Evolutionary conservation across 2,888 invertebrate genomes (phyloP).

Genomic region (Trisateles emortualis): DNA sequence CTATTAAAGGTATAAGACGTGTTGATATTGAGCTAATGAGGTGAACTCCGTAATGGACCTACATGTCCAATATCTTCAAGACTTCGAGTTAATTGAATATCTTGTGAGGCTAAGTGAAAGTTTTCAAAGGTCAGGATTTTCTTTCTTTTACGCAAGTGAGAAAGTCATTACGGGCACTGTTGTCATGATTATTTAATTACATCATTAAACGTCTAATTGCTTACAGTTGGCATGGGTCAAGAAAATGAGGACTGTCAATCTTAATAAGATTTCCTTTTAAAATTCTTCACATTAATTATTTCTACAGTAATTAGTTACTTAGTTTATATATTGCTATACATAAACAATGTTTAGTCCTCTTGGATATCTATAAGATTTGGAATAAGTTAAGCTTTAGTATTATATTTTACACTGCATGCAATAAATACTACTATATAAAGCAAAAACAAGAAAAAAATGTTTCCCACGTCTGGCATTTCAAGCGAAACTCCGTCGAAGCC

Average conservation of each 20-base stretch:
- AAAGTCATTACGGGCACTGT: slow-evolving; percentile 27
- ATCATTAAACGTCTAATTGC: slow-evolving; percentile 29
- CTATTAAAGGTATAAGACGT: slow-evolving; percentile 82
- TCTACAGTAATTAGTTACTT: too few species aligned
- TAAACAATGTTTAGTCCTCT: too few species aligned
- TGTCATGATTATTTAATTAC: slow-evolving; percentile 33
- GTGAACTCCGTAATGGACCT: slow-evolving; percentile 63
- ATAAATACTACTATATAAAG: slow-evolving; percentile 6
- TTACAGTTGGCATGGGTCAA: slow-evolving; percentile 2
- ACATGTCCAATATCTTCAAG: slow-evolving; percentile 39
- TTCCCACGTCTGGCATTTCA: slow-evolving; percentile 69
- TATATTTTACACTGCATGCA: not conserved
- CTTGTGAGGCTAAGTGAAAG: slow-evolving; percentile 63
- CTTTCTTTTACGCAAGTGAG: slow-evolving; percentile 31
- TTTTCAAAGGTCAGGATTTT: slow-evolving; percentile 46
- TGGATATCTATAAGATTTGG: not conserved
- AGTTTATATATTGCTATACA: too few species aligned
- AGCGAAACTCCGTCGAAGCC: slow-evolving; percentile 73
- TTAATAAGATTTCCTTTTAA: slow-evolving; percentile 10
- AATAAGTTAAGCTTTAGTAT: not conserved
- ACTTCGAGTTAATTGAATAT: slow-evolving; percentile 48
- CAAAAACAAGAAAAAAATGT: slow-evolving; percentile 51
- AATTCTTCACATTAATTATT: not conserved
- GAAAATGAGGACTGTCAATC: slow-evolving; percentile 2
- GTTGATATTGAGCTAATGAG: slow-evolving; percentile 84